A percentile compares a stretch with the other conserved stretches of the same genome.
phyloP scores from a whole-genome alignment of 2,113 vertebrate species.

The Spea multiplicata region DNA sequence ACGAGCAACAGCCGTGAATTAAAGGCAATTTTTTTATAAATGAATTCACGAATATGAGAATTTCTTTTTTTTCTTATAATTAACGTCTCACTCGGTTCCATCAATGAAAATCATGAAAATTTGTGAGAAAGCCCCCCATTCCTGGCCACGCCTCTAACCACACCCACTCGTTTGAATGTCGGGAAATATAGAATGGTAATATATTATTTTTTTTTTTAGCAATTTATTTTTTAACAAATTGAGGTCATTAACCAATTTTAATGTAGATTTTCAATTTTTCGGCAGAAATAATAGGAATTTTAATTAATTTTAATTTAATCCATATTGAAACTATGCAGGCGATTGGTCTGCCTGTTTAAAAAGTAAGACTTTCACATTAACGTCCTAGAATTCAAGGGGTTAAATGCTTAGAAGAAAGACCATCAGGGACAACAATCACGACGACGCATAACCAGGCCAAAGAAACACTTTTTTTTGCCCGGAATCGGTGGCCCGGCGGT shows the following conservation, averaged over 20 bases:
- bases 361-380: not conserved
- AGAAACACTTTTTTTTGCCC: conserved; percentile 35
- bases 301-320: conserved; percentile 37
- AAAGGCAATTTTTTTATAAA: too few species aligned
- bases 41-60: too few species aligned
- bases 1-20: too few species aligned
- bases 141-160: too few species aligned
- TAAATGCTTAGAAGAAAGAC: conserved; percentile 18
- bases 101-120: too few species aligned
- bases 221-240: too few species aligned
- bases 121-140: too few species aligned
- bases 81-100: too few species aligned
- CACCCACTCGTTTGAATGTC: too few species aligned
- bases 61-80: too few species aligned
- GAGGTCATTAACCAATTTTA: not conserved
- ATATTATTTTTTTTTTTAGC: too few species aligned
- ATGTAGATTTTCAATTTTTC: not conserved
- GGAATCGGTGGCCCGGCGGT: conserved; percentile 14
- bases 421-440: not conserved
- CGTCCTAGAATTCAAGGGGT: conserved; percentile 5
- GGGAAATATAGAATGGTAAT: too few species aligned
- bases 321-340: conserved; percentile 29
- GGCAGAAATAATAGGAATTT: conserved; percentile 11
- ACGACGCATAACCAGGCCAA: conserved; percentile 3
- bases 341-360: conserved; percentile 14